Evolutionary conservation across 2,113 vertebrate species (phyloP).

Genomic region (Pomatorhinus ruficollis): DNA sequence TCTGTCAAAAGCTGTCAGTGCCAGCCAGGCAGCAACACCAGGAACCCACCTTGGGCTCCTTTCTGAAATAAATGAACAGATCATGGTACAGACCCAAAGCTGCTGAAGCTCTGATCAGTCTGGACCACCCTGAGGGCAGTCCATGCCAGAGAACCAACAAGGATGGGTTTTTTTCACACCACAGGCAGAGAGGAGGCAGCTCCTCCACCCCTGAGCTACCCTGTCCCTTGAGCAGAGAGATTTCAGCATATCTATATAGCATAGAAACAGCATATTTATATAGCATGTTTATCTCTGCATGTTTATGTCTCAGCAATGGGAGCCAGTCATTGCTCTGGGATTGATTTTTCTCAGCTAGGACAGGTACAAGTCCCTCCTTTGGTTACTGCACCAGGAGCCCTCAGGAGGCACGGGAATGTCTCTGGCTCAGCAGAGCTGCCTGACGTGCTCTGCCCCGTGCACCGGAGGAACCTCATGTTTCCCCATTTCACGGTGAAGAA

Average conservation of each 20-base stretch:
- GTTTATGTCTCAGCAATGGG: rapidly evolving
- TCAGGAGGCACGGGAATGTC: neutral
- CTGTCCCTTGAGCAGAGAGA: neutral
- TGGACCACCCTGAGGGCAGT: neutral
- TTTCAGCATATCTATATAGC: neutral
- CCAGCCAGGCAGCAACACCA: neutral
- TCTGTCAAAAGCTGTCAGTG: neutral
- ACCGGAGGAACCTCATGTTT: neutral
- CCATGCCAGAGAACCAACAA: rapidly evolving
- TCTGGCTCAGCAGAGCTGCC: neutral
- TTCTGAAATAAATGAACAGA: neutral
- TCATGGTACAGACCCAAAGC: neutral
- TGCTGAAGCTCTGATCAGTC: neutral
- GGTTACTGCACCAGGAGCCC: neutral
- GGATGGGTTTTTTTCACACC: no score
- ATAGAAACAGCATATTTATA: no score
- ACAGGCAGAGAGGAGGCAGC: neutral
- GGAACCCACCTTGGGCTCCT: neutral
- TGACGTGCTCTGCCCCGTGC: neutral
- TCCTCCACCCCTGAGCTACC: neutral
- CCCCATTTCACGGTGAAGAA: neutral
- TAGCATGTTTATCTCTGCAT: no score
- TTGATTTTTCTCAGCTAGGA: neutral
- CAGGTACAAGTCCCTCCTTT: neutral
- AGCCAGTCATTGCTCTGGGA: neutral